A percentile compares a stretch with the other conserved stretches of the same genome.
Conservation (phyloP, 2,113 vertebrate genomes). For the Melozone crissalis region DNA sequence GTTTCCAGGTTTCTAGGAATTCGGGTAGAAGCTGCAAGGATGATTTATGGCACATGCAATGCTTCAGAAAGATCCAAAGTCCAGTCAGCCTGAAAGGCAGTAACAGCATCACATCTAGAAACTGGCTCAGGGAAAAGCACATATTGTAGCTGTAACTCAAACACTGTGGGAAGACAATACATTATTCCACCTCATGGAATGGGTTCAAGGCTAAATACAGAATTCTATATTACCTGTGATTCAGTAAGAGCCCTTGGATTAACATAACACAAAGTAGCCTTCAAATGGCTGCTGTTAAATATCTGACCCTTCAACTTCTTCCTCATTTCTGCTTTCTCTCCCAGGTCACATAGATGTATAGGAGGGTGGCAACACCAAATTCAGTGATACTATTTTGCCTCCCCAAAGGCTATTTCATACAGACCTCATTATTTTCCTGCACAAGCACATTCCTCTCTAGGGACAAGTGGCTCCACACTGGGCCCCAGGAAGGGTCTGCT, state of each 20-base stretch:
- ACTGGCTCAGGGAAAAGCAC: neutral
- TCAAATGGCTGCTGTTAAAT: neutral
- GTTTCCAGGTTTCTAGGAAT: constrained; percentile 12
- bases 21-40: neutral
- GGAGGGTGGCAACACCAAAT: neutral
- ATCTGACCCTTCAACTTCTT: neutral
- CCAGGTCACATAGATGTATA: neutral
- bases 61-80: neutral
- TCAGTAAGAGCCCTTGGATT: neutral
- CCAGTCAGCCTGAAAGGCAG: neutral
- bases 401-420: neutral
- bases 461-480: neutral
- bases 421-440: neutral
- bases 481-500: neutral
- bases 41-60: neutral
- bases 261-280: neutral
- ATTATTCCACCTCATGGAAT: neutral
- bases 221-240: neutral
- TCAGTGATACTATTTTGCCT: neutral
- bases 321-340: neutral
- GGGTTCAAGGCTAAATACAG: neutral
- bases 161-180: neutral
- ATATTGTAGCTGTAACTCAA: neutral
- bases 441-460: neutral
- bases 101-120: neutral